A percentile compares a stretch with the other conserved stretches of the same genome.
These are phyloP conservation scores for Drosophila novamexicana DNA, from an alignment of 1,140 invertebrate species.

Conservation along the genomic window DNA sequence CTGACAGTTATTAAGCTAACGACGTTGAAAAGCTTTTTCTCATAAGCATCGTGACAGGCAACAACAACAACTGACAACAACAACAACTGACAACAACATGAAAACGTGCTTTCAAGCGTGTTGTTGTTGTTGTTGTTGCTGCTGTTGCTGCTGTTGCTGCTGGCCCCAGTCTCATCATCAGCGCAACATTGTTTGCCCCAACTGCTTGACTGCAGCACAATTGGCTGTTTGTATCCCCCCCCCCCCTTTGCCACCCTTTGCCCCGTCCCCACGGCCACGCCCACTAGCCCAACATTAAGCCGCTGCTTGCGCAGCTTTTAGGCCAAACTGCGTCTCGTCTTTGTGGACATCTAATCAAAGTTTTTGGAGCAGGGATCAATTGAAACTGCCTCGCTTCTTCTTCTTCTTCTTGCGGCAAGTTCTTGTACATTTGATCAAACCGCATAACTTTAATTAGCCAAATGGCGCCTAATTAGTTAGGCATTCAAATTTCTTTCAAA, in stretches of 20 bases:
- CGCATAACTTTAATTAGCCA: background rate
- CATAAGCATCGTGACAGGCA: constrained; percentile 40
- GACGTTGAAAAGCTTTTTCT: constrained; percentile 75
- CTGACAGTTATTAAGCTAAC: constrained; percentile 81
- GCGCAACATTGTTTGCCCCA: constrained; percentile 21
- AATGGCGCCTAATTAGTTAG: too few relatives aligned
- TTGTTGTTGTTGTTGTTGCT: background rate
- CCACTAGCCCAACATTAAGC: background rate
- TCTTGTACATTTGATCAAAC: background rate
- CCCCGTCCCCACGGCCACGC: too few relatives aligned
- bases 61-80: constrained; percentile 20
- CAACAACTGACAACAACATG: constrained; percentile 10
- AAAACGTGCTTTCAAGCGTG: constrained; percentile 9
- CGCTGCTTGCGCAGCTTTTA: background rate
- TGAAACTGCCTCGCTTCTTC: constrained; percentile 1
- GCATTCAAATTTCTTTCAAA: too few relatives aligned
- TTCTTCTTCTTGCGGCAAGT: too few relatives aligned
- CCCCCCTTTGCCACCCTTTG: too few relatives aligned
- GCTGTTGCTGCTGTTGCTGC: background rate
- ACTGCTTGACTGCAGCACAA: constrained; percentile 33
- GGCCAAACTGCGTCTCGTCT: background rate
- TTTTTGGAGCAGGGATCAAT: constrained; percentile 24
- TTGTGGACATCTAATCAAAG: constrained; percentile 38
- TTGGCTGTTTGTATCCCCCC: constrained; percentile 13
- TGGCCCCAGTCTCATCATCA: constrained; percentile 17